phyloP scores from a whole-genome alignment of 2,113 vertebrate species.

The Struthidea cinerea region DNA sequence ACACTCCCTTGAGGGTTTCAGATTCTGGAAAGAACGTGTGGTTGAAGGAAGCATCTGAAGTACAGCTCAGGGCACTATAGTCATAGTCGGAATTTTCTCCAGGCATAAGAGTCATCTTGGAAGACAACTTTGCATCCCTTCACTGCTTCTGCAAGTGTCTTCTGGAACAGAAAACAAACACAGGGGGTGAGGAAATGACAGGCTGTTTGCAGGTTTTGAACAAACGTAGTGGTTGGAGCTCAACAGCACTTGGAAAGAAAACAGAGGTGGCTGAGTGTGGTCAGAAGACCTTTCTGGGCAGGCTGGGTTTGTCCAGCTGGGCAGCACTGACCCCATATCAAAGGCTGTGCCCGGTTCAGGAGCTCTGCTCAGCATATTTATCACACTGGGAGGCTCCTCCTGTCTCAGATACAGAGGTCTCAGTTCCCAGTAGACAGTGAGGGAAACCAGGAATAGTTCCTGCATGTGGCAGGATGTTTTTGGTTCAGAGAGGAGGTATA shows the following conservation, averaged over 20 bases:
- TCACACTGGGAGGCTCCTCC: neutral
- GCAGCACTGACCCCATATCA: neutral
- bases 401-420: neutral
- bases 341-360: neutral
- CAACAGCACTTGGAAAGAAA: neutral
- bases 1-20: slow-evolving; percentile 85
- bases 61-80: slow-evolving; percentile 93
- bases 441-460: neutral
- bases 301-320: neutral
- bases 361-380: neutral
- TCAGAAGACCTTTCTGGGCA: neutral
- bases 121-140: slow-evolving; percentile 79
- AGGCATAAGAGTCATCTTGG: slow-evolving; percentile 93
- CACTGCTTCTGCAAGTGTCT: slow-evolving; percentile 7
- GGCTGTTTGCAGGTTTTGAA: neutral
- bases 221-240: neutral
- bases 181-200: neutral
- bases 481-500: neutral
- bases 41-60: slow-evolving; percentile 86
- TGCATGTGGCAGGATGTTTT: neutral
- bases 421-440: neutral
- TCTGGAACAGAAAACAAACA: slow-evolving; percentile 26
- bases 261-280: neutral
- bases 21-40: slow-evolving; percentile 80
- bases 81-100: slow-evolving; percentile 97